Base-by-base conservation (phyloP, 2,888 invertebrate genomes). In the Eupithecia vulgata region DNA sequence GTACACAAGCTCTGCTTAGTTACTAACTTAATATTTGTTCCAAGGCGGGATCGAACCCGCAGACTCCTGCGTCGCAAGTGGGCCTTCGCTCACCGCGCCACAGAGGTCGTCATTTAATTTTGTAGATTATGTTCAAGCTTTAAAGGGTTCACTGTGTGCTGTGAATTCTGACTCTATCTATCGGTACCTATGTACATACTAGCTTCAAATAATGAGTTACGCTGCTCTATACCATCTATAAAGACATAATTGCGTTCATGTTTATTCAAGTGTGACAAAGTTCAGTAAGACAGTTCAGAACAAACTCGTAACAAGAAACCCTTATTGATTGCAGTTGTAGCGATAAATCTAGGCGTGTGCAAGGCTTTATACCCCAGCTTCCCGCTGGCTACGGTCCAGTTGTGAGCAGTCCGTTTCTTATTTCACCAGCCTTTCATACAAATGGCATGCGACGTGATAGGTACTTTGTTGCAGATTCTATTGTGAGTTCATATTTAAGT, bases 331-430 rank as follows among this genome's bases (percentile, higher is more conserved):
- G n/a, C 25, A 64, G 45, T 42, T 45, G 45, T n/a, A 30, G 40
- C 40, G 30, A 57, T 64, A 65, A 21, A 57, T 64, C 57, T 67
- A 76, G 72, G 72, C 77, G 78, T 73, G 74, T 78, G 77, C 76
- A 79, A 79, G 72, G 61, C 68, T 67, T 52, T 70, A 35, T 69
- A 74, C 75, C 73, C 76, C 78, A 69, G 76, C 76, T 81, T 83
- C 80, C 79, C 81, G 81, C 85, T 87, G 85, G 86, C 86, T 71
- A 57, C 76, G 74, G 78, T 82, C 85, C 85, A 87, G 85, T 84
- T 81, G 83, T 83, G 80, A 84, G 81, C 76, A 73, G 77, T 71
- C 72, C 76, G 80, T 77, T 78, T 84, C 83, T 79, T 80, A 80
- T 86, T 85, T 82, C 83, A 80, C 76, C 78, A 78, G 76, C 83